A percentile compares a stretch with the other conserved stretches of the same genome.
phyloP scores from a whole-genome alignment of 2,113 vertebrate species.

The Sapayoa aenigma region DNA sequence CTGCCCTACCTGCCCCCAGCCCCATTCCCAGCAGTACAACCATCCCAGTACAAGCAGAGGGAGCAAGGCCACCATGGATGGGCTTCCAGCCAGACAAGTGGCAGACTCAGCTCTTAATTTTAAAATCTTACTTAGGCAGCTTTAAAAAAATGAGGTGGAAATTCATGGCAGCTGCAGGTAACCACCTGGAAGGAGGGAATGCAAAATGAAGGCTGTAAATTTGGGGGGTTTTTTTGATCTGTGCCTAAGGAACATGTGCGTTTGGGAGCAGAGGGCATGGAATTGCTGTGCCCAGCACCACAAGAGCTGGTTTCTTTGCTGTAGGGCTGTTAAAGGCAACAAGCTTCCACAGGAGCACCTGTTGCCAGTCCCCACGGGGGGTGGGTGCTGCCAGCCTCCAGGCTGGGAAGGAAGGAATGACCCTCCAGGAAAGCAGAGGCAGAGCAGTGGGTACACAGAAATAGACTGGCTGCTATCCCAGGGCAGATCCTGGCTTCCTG shows the following conservation, averaged over 20 bases:
- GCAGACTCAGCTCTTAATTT: not conserved
- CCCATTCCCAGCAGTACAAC: accelerated
- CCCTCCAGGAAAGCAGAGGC: not conserved
- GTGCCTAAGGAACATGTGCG: not conserved
- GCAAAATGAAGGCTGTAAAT: not conserved
- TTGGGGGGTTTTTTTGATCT: not conserved
- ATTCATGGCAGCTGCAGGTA: not conserved
- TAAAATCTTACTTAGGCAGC: not conserved
- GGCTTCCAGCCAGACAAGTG: not conserved
- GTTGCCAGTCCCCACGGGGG: accelerated
- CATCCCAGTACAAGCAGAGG: not conserved
- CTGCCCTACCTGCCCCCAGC: not conserved
- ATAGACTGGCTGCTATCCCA: not conserved
- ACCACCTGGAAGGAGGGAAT: not conserved
- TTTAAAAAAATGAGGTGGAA: not conserved
- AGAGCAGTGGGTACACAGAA: not conserved
- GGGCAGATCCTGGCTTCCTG: not conserved
- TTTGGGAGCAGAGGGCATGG: not conserved
- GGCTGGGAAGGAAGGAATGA: not conserved
- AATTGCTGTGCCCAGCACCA: not conserved
- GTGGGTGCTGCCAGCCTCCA: not conserved
- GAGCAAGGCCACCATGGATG: not conserved
- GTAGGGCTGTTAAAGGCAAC: not conserved
- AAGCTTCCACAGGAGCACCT: not conserved
- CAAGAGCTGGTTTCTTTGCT: not conserved